Percentiles rank a stretch among this genome's conserved stretches.
Conservation (phyloP, 2,888 invertebrate species). For the Synergus japonicus region DNA sequence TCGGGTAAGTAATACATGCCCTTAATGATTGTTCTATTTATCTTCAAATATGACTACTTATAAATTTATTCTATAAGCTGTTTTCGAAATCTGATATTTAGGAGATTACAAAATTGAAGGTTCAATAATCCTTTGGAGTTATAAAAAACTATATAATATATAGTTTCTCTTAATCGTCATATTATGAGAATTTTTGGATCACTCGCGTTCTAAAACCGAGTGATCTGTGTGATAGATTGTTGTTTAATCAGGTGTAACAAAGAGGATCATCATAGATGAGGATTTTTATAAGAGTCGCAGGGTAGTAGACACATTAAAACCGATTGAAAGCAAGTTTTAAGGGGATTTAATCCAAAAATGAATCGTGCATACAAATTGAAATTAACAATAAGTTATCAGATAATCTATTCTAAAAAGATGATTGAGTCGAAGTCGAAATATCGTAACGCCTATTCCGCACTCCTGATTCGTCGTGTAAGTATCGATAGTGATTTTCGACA, state of each 20-base stretch:
- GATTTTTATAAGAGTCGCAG: conserved; percentile 21
- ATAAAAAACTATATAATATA: too few relatives aligned
- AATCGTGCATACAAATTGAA: conserved; percentile 41
- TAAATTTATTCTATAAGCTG: not conserved
- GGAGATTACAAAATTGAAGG: not conserved
- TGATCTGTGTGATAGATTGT: conserved; percentile 30
- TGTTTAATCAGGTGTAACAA: conserved; percentile 30
- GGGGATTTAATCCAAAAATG: conserved; percentile 44
- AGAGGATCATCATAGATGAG: conserved; percentile 26
- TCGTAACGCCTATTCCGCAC: too few relatives aligned
- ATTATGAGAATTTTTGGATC: not conserved
- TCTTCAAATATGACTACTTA: not conserved
- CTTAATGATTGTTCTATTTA: not conserved
- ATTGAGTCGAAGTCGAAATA: too few relatives aligned
- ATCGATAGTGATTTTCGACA: too few relatives aligned
- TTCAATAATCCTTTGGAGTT: not conserved
- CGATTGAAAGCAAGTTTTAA: conserved; percentile 32
- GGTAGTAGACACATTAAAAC: conserved; percentile 29
- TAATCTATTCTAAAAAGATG: too few relatives aligned
- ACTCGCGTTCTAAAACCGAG: conserved; percentile 29
- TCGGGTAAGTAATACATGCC: too few relatives aligned
- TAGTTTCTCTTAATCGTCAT: conserved; percentile 15
- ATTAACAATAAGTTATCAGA: too few relatives aligned
- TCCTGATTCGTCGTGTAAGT: too few relatives aligned
- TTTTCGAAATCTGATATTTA: not conserved